Evolutionary conservation across 2,113 vertebrate genomes (phyloP).

Genomic region (Numida meleagris): DNA sequence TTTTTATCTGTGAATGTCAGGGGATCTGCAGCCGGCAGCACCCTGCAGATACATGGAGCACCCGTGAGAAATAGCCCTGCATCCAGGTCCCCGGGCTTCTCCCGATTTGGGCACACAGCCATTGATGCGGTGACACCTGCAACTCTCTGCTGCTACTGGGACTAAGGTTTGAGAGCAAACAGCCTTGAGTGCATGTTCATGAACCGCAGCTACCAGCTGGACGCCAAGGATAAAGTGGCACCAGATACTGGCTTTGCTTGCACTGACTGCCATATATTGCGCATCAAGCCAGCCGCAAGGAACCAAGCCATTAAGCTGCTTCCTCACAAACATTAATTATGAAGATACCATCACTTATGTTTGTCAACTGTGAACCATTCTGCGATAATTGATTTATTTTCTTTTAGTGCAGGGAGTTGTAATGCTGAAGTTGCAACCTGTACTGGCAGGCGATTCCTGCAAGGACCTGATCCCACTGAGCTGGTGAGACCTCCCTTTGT

Average conservation of each 20-base stretch:
- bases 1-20: not conserved
- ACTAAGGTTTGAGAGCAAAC: not conserved
- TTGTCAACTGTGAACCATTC: constrained; percentile 34
- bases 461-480: not conserved
- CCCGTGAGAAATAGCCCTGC: not conserved
- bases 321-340: constrained; percentile 50
- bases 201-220: not conserved
- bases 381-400: constrained; percentile 15
- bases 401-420: constrained; percentile 29
- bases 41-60: not conserved
- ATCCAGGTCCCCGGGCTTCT: not conserved
- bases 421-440: constrained; percentile 7
- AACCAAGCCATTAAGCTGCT: constrained; percentile 45
- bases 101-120: not conserved
- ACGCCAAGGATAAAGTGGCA: constrained; percentile 9
- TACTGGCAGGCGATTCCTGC: not conserved
- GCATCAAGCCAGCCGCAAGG: constrained; percentile 40
- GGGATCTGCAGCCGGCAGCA: not conserved
- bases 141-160: not conserved
- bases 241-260: not conserved
- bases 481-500: not conserved
- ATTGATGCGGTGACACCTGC: not conserved
- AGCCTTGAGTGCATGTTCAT: not conserved
- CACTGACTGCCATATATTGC: not conserved
- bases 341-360: constrained; percentile 52